Evolutionary conservation across 2,113 vertebrate genomes (phyloP).

Genomic region (Oreocharis arfaki): DNA sequence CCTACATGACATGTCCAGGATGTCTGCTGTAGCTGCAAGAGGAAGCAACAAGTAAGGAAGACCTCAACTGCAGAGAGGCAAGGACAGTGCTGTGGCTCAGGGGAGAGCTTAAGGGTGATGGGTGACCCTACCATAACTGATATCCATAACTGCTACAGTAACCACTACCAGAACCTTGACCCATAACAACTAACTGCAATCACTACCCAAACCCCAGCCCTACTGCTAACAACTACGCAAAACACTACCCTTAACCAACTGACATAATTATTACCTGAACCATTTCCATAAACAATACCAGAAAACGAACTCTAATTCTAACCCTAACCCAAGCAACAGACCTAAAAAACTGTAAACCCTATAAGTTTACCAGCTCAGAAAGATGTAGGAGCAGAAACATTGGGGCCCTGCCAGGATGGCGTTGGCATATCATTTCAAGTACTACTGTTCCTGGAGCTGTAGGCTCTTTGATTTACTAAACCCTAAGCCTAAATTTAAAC

Average conservation of each 20-base stretch:
- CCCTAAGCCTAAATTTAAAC: not conserved
- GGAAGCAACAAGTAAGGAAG: not conserved
- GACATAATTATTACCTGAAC: not conserved
- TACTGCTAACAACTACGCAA: not conserved
- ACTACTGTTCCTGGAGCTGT: too few relatives aligned
- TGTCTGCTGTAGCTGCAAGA: not conserved
- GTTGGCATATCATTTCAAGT: too few relatives aligned
- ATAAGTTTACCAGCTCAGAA: too few relatives aligned
- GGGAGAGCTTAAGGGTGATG: not conserved
- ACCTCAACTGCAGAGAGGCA: not conserved
- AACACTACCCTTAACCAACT: not conserved
- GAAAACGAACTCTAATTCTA: not conserved
- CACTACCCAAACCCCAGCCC: not conserved
- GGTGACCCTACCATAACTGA: not conserved
- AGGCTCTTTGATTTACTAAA: not conserved
- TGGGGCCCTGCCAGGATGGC: too few relatives aligned
- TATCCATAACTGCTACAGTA: not conserved
- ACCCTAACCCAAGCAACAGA: not conserved
- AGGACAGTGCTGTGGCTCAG: not conserved
- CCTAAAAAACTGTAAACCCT: not conserved
- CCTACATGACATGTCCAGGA: not conserved
- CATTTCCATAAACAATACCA: not conserved
- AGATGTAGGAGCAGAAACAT: too few relatives aligned
- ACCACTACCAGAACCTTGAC: not conserved
- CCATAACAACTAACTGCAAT: fast-evolving